Evolutionary conservation across 2,888 invertebrate genomes (phyloP), one percentile per base, ranked within the genome.

Genomic region (Ligdia adustata): DNA sequence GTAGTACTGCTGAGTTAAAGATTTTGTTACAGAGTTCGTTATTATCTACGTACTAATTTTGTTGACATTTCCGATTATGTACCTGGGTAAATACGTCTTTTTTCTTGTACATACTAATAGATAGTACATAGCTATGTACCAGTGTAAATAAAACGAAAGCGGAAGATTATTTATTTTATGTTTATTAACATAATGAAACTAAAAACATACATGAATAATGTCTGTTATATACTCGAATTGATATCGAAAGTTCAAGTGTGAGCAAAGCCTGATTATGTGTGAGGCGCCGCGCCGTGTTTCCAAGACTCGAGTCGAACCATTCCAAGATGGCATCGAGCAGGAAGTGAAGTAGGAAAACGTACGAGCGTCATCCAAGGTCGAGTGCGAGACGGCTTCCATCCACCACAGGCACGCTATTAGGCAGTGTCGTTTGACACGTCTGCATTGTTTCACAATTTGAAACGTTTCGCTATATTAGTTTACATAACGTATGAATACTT

Each of bases 321-420:
- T 66, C 72, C 66, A 77, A 85, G 84, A 86, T 84, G 84, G 80
- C 79, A 75, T 75, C 72, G 64, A 87, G 75, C 80, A 89, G 89
- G 89, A 89, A 88, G 84, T 86, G 68, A 80, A 76, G 82, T 85
- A 87, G 86, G 86, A 88, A 88, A 88, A 88, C 84, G 82, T 77
- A 79, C 73, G 75, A 82, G 64, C 84, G 84, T 81, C 83, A 74
- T 73, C 65, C 88, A 90, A 89, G 89, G 89, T 74, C 83, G 66
- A 63, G 66, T 60, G 62, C 74, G 77, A 69, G 74, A 68, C 75
- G 67, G 74, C 72, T 69, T 75, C 69, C 73, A 72, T 76, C 76
- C 72, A 77, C 69, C 72, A 69, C 26, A 27, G 27, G 16, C 5
- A 70, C 60, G 57, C 58, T 69, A 72, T 72, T 69, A 70, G 62